These are phyloP conservation scores for Archivesica marissinica DNA, from an alignment of 1,140 invertebrate species.

Conservation along the genomic window DNA sequence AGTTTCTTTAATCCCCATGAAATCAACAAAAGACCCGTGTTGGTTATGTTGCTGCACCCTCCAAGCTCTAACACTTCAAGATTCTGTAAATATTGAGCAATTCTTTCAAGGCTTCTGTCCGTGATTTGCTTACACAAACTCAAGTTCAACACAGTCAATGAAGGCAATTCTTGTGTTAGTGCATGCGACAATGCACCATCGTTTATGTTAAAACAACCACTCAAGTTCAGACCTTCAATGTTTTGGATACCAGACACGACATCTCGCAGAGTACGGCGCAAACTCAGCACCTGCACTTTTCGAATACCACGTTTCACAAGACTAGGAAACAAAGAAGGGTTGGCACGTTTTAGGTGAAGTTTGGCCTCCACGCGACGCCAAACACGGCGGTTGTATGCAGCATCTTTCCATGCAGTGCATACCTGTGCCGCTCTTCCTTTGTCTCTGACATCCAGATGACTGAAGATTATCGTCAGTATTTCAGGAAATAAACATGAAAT, in stretches of 20 bases:
- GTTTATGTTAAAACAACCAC: constrained; percentile 96
- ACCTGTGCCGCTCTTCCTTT: constrained; percentile 95
- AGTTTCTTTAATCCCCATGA: constrained; percentile 94
- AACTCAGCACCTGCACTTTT: constrained; percentile 94
- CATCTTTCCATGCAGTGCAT: constrained; percentile 94
- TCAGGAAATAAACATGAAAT: constrained; percentile 96
- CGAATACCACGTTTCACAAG: constrained; percentile 94
- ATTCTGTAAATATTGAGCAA: constrained; percentile 94
- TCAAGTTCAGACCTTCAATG: constrained; percentile 93
- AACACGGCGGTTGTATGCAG: constrained; percentile 93
- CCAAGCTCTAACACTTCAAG: constrained; percentile 94
- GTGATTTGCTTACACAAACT: constrained; percentile 97
- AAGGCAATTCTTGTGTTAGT: constrained; percentile 89
- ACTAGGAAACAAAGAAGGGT: constrained; percentile 92
- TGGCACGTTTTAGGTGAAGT: constrained; percentile 92
- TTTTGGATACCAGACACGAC: constrained; percentile 94
- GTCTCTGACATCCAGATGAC: constrained; percentile 94
- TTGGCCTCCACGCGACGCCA: constrained; percentile 97
- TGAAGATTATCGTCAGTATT: constrained; percentile 95
- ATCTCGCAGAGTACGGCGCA: constrained; percentile 92
- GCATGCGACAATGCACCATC: constrained; percentile 92
- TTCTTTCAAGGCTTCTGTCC: constrained; percentile 92
- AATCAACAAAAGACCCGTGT: constrained; percentile 92
- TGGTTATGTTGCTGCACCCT: constrained; percentile 95
- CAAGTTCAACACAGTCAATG: constrained; percentile 92